A percentile compares a stretch with the other conserved stretches of the same genome.
phyloP scores from a whole-genome alignment of 2,113 vertebrate genomes.

The Crotalus helleri region DNA sequence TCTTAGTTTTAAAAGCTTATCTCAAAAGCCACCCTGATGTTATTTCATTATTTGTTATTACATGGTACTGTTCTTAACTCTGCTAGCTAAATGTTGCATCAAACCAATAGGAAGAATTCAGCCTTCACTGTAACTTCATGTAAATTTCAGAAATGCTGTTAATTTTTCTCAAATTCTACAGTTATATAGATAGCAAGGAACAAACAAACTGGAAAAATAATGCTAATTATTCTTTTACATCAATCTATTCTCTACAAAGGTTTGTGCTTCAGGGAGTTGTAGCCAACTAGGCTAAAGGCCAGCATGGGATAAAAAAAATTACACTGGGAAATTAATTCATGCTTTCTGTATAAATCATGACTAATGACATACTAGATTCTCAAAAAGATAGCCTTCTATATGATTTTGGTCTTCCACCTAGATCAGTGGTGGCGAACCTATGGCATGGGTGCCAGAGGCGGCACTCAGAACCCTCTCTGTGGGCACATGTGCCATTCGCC shows the following conservation, averaged over 20 bases:
- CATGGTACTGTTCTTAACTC: background rate
- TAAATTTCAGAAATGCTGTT: background rate
- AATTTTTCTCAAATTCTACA: slow-evolving; percentile 5
- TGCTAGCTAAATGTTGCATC: background rate
- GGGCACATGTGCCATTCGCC: too few relatives aligned
- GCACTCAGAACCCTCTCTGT: too few relatives aligned
- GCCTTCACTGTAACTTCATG: background rate
- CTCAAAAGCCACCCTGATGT: background rate
- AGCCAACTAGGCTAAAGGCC: background rate
- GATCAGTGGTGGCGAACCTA: background rate
- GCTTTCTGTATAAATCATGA: background rate
- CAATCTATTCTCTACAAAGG: background rate
- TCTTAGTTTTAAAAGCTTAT: background rate
- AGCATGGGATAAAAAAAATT: background rate
- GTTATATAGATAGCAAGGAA: background rate
- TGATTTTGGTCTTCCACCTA: background rate
- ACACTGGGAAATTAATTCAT: background rate
- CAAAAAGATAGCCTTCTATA: background rate
- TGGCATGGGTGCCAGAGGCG: too few relatives aligned
- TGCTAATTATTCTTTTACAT: background rate
- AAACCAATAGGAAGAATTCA: background rate
- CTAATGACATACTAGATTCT: background rate
- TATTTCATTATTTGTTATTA: background rate
- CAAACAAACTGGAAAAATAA: slow-evolving; percentile 15
- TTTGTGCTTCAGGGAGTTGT: slow-evolving; percentile 17